phyloP scores from a whole-genome alignment of 1,140 invertebrate species.

The Arion vulgaris region DNA sequence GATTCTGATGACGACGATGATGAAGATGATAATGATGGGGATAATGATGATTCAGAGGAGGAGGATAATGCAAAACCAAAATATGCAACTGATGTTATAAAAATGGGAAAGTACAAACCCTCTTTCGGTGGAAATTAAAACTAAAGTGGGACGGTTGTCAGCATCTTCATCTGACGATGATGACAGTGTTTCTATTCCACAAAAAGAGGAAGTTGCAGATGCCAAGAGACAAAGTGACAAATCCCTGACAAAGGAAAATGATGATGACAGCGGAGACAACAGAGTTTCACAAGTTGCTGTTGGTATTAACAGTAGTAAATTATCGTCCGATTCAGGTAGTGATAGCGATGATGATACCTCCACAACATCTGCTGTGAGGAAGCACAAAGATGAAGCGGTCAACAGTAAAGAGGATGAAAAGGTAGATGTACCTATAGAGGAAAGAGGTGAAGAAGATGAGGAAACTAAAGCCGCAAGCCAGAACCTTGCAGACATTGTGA shows the following conservation, averaged over 20 bases:
- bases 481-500: conserved; percentile 37
- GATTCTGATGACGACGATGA: conserved; percentile 38
- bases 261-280: conserved; percentile 31
- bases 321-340: conserved; percentile 31
- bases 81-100: not conserved
- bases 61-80: conserved; percentile 26
- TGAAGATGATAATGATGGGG: conserved; percentile 38
- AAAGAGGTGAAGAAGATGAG: conserved; percentile 35
- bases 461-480: conserved; percentile 35
- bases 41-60: conserved; percentile 37
- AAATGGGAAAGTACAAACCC: not conserved
- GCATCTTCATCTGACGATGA: conserved; percentile 36
- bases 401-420: conserved; percentile 7
- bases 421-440: not conserved
- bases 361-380: not conserved
- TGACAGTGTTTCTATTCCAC: conserved; percentile 27
- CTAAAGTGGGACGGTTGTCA: conserved; percentile 33
- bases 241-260: conserved; percentile 6
- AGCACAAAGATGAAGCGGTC: conserved; percentile 3
- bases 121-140: conserved; percentile 20
- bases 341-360: conserved; percentile 25
- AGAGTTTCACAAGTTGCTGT: not conserved
- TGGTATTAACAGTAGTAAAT: conserved; percentile 1
- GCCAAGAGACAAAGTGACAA: not conserved
- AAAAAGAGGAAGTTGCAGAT: conserved; percentile 15